These are phyloP conservation scores for Hedychridium roseum DNA, from an alignment of 2,888 invertebrate species.

Conservation along the genomic window DNA sequence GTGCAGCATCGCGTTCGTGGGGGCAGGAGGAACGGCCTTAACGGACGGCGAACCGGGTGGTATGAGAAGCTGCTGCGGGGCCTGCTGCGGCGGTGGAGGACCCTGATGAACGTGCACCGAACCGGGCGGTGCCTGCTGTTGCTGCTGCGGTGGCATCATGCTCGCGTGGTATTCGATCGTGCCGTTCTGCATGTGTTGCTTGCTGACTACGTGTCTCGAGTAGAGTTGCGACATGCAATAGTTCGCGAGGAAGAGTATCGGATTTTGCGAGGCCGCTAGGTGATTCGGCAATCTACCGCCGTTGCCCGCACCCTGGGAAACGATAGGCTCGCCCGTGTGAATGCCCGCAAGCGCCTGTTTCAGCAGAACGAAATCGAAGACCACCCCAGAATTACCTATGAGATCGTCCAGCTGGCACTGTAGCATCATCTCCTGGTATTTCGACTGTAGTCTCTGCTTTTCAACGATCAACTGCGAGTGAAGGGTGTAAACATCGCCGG, in stretches of 20 bases:
- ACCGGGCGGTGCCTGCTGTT: conserved; percentile 51
- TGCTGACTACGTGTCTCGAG: conserved; percentile 71
- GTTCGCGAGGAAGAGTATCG: conserved; percentile 77
- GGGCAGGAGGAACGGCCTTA: conserved; percentile 47
- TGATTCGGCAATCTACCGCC: conserved; percentile 52
- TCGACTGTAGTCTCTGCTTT: conserved; percentile 73
- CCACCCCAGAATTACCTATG: conserved; percentile 72
- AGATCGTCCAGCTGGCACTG: conserved; percentile 77
- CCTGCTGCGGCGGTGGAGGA: conserved; percentile 48
- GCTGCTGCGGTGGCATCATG: conserved; percentile 46
- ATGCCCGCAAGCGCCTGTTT: conserved; percentile 74
- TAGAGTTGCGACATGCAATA: conserved; percentile 80
- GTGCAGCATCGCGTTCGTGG: conserved; percentile 54
- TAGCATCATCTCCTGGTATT: conserved; percentile 76
- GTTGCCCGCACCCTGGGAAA: conserved; percentile 47
- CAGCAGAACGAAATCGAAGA: conserved; percentile 74
- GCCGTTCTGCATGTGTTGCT: conserved; percentile 68
- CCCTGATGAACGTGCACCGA: conserved; percentile 62
- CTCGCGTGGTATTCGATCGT: conserved; percentile 59
- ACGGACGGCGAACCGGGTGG: conserved; percentile 59
- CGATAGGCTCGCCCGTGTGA: conserved; percentile 68
- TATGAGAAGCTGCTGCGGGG: conserved; percentile 48
- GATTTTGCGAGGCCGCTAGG: conserved; percentile 69
- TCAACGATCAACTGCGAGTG: conserved; percentile 71
- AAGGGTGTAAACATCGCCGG: conserved; percentile 70